Evolutionary conservation across 2,113 vertebrate species (phyloP).

Genomic region (Cepphus grylle): DNA sequence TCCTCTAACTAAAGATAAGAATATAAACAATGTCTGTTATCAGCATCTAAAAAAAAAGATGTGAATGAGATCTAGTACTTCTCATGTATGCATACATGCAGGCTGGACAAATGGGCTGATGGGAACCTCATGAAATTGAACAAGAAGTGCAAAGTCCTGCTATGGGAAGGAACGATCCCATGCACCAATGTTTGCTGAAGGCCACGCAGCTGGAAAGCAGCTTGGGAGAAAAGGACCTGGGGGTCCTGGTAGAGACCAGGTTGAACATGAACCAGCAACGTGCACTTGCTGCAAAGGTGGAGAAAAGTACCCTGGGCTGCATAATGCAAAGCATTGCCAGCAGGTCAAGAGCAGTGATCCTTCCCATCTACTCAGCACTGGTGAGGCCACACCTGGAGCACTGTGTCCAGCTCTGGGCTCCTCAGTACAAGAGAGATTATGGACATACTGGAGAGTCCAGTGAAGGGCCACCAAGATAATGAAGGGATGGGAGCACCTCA

Average conservation of each 20-base stretch:
- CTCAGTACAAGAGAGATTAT: background rate
- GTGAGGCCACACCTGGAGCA: background rate
- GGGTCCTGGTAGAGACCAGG: background rate
- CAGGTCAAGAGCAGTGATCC: background rate
- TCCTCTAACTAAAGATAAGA: background rate
- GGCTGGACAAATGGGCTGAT: background rate
- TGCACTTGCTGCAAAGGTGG: background rate
- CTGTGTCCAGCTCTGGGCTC: background rate
- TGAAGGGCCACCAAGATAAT: background rate
- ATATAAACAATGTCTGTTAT: background rate
- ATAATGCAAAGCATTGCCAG: background rate
- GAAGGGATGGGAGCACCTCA: background rate
- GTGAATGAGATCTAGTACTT: background rate
- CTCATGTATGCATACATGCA: fast-evolving
- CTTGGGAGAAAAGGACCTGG: background rate
- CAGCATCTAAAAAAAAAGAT: background rate
- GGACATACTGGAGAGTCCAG: background rate
- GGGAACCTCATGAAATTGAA: background rate
- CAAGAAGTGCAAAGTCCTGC: background rate
- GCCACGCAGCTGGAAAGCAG: background rate
- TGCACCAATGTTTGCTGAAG: fast-evolving
- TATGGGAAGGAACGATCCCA: background rate
- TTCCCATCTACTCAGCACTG: background rate
- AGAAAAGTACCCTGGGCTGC: background rate
- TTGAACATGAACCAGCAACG: fast-evolving